Percentiles rank a stretch among this genome's conserved stretches.
phyloP scores from a whole-genome alignment of 2,888 invertebrate species.

The Athetis lepigone region DNA sequence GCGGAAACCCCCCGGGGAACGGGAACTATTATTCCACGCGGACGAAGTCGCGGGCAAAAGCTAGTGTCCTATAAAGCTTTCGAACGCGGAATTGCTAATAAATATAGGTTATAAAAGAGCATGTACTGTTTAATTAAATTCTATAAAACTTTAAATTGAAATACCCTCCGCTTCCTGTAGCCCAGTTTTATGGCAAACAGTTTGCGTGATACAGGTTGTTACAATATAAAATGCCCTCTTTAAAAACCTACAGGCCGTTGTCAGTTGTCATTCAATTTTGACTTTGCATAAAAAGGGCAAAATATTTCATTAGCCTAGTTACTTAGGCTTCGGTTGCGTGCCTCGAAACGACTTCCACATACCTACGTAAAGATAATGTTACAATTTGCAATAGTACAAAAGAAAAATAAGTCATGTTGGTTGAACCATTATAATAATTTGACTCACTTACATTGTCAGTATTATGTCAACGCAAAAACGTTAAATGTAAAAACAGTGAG shows the following conservation, averaged over 20 bases:
- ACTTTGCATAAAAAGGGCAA: constrained; percentile 50
- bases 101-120: constrained; percentile 6
- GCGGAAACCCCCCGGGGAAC: too few species aligned
- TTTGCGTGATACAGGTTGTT: constrained; percentile 70
- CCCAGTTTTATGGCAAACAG: constrained; percentile 57
- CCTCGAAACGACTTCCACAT: background rate
- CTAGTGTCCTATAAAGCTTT: background rate
- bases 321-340: constrained; percentile 49
- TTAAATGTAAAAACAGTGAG: constrained; percentile 1
- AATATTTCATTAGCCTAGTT: constrained; percentile 51
- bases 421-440: background rate
- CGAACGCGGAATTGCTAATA: background rate
- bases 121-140: constrained; percentile 44
- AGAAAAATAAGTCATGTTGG: background rate
- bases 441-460: background rate
- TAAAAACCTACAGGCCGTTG: constrained; percentile 61
- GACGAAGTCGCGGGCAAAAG: too few species aligned
- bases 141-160: constrained; percentile 65
- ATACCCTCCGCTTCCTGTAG: constrained; percentile 63
- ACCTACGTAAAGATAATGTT: background rate
- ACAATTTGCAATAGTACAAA: constrained; percentile 1
- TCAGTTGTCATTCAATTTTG: constrained; percentile 60
- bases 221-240: constrained; percentile 58
- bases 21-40: too few species aligned
- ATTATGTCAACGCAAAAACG: background rate